phyloP scores from a whole-genome alignment of 1,140 invertebrate genomes.

The Brachionus sp. region DNA sequence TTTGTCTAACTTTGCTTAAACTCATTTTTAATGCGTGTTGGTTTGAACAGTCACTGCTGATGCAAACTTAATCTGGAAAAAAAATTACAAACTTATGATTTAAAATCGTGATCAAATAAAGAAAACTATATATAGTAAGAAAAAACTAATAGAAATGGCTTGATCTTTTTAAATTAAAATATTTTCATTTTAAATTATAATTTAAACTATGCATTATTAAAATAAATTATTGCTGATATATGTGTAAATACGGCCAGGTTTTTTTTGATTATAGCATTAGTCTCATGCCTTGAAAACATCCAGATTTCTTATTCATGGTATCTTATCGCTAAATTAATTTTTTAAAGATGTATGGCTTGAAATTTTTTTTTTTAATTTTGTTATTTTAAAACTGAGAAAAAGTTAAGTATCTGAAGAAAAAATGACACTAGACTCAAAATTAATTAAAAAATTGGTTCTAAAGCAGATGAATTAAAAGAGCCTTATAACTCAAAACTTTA shows the following conservation, averaged over 20 bases:
- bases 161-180: background rate
- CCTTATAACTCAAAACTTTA: no score
- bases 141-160: background rate
- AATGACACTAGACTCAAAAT: no score
- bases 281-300: no score
- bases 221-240: background rate
- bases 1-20: constrained; percentile 36
- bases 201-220: background rate
- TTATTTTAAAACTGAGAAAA: no score
- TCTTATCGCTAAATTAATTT: no score
- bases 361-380: no score
- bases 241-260: background rate
- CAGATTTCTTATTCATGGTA: no score
- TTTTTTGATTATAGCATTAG: no score
- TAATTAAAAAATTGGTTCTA: no score
- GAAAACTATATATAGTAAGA: background rate
- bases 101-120: background rate
- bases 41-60: constrained; percentile 46
- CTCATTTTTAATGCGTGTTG: constrained; percentile 2
- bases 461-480: no score
- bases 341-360: no score
- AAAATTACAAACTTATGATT: background rate
- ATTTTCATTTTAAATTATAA: background rate
- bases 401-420: no score
- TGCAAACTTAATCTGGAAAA: constrained; percentile 45